phyloP scores from a whole-genome alignment of 2,113 vertebrate species.

The Nesoenas mayeri region DNA sequence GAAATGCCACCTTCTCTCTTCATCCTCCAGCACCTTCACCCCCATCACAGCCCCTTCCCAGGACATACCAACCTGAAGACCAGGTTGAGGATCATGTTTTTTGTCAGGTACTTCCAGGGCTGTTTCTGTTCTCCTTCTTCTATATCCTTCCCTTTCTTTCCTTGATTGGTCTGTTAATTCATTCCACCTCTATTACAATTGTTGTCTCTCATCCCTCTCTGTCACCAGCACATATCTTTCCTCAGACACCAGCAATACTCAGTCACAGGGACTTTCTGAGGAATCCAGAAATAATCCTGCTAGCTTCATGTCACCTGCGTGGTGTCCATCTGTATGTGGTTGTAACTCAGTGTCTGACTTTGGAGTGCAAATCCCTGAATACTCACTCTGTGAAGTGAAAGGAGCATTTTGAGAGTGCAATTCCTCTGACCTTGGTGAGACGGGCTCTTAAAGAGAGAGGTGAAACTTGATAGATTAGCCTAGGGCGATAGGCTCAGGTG shows the following conservation, averaged over 20 bases:
- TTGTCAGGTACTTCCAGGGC: not conserved
- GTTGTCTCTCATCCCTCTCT: not conserved
- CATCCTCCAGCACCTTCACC: not conserved
- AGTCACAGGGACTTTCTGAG: not conserved
- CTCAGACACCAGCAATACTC: fast-evolving
- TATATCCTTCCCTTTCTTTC: not conserved
- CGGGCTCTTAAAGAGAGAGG: not conserved
- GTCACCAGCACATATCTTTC: not conserved
- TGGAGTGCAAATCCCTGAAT: not conserved
- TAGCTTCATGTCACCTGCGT: not conserved
- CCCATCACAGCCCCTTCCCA: not conserved
- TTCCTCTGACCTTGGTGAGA: not conserved
- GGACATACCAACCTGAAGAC: not conserved
- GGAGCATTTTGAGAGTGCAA: not conserved
- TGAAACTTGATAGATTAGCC: not conserved
- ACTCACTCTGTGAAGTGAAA: not conserved
- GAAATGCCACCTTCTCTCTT: not conserved
- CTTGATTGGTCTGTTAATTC: not conserved
- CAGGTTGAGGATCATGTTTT: not conserved
- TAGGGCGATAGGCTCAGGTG: not conserved
- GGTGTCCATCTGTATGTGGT: fast-evolving
- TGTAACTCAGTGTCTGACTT: not conserved
- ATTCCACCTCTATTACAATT: not conserved
- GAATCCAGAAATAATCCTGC: not conserved
- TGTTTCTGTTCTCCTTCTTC: not conserved